Conservation (phyloP, 1,140 invertebrate genomes). For the Chymomyza costata region DNA sequence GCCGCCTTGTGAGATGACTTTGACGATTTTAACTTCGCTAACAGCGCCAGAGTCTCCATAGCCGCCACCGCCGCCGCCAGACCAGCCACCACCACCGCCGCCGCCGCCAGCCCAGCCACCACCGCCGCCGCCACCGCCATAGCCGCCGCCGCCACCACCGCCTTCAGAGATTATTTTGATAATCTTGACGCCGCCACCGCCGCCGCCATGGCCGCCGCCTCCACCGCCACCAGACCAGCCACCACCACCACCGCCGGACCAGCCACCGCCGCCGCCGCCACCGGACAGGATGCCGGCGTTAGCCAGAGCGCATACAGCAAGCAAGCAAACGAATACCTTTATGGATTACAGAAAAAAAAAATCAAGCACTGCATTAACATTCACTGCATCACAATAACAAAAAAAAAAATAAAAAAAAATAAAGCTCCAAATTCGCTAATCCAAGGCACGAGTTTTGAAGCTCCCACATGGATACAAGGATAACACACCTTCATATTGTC, state of each 20-base stretch:
- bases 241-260: slow-evolving; percentile 38
- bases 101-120: slow-evolving; percentile 22
- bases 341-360: slow-evolving; percentile 5
- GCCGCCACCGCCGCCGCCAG: slow-evolving; percentile 26
- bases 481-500: slow-evolving; percentile 54
- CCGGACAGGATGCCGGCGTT: slow-evolving; percentile 61
- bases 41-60: not conserved
- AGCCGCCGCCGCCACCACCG: slow-evolving; percentile 15
- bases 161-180: no score
- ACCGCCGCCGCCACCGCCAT: slow-evolving; percentile 29
- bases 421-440: slow-evolving; percentile 19
- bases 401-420: slow-evolving; percentile 3
- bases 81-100: slow-evolving; percentile 27
- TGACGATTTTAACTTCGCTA: slow-evolving; percentile 13
- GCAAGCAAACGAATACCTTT: slow-evolving; percentile 65
- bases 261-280: slow-evolving; percentile 21
- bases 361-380: no score
- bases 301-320: slow-evolving; percentile 59
- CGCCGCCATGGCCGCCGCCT: slow-evolving; percentile 28
- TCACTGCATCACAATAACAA: slow-evolving; percentile 25
- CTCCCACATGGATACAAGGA: not conserved
- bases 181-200: no score
- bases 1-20: slow-evolving; percentile 9
- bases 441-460: slow-evolving; percentile 25
- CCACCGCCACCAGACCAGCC: slow-evolving; percentile 35